A percentile compares a stretch with the other conserved stretches of the same genome.
phyloP scores from a whole-genome alignment of 2,113 vertebrate species.

The Rafetus swinhoei region DNA sequence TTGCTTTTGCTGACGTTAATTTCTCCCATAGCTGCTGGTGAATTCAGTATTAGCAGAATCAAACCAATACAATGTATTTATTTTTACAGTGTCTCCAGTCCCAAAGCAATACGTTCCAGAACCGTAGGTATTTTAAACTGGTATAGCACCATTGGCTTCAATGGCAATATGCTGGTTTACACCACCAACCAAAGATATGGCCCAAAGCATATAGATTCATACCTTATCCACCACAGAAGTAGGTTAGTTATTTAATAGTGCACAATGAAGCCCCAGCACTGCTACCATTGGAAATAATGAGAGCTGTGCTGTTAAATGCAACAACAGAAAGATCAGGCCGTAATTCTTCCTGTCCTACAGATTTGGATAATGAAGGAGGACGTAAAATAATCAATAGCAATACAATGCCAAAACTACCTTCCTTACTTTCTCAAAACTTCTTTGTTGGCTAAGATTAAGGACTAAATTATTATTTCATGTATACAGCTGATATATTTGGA shows the following conservation, averaged over 20 bases:
- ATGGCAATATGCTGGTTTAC: neutral
- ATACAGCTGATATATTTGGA: too few relatives aligned
- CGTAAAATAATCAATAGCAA: neutral
- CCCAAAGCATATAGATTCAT: neutral
- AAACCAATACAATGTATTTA: neutral
- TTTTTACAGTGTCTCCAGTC: neutral
- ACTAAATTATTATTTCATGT: too few relatives aligned
- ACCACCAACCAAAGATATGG: neutral
- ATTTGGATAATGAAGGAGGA: neutral
- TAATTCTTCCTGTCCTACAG: neutral
- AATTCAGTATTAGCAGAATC: conserved; percentile 3
- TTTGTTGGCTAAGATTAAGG: neutral
- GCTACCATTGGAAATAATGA: neutral
- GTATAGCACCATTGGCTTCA: neutral
- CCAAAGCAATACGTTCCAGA: neutral
- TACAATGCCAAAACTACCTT: neutral
- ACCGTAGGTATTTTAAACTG: neutral
- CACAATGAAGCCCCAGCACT: neutral
- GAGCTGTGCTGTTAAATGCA: neutral
- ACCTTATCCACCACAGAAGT: neutral
- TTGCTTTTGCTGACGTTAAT: neutral
- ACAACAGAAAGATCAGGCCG: neutral
- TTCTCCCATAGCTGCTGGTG: neutral
- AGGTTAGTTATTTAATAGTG: neutral
- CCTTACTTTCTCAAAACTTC: neutral